Evolutionary conservation across 1,140 invertebrate species (phyloP), one percentile per base, ranked within the genome.

Genomic region (Batillaria attramentaria): DNA sequence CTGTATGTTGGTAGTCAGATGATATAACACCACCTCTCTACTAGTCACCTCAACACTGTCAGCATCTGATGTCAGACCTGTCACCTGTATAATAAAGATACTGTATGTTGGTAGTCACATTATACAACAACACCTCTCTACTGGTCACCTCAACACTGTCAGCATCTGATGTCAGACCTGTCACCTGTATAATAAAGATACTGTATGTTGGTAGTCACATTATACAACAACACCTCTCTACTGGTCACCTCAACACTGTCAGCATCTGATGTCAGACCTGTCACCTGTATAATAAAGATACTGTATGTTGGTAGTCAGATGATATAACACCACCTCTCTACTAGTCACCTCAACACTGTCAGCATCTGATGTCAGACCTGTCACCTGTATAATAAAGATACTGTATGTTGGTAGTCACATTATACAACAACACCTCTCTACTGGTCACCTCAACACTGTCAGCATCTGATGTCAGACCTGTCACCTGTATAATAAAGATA

Each of bases 251-350:
- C 70, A 10, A 72, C 31, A 8, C 31, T 10, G 20, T 31, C 10
- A 5, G 50, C 28, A 43, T 66, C 8, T 2, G 68, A 42, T 3
- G 46, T 13, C 1, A 72, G 70, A 28, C n/a, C n/a, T n/a, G n/a
- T n/a, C n/a, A n/a, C n/a, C n/a, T n/a, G n/a, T n/a, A n/a, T n/a
- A n/a, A n/a, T n/a, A n/a, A n/a, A 72, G 43, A 43, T 72, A 43
- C 70, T n/a, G 50, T 0, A 72, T 31, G 43, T 42, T 43, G n/a
- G 28, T 28, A 72, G 42, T 72, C 42, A 72, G 24, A 43, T 72
- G 46, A 33, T 72, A 72, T 10, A 35, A 24, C 3, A 72, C 41
- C 5, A 28, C 70, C 41, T 18, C 13, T n/a, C 28, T 43, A 13
- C 46, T 43, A 31, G 13, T 28, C 20, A 72, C n/a, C 42, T 50